phyloP scores from a whole-genome alignment of 1,140 invertebrate species.

The Chelonus insularis region DNA sequence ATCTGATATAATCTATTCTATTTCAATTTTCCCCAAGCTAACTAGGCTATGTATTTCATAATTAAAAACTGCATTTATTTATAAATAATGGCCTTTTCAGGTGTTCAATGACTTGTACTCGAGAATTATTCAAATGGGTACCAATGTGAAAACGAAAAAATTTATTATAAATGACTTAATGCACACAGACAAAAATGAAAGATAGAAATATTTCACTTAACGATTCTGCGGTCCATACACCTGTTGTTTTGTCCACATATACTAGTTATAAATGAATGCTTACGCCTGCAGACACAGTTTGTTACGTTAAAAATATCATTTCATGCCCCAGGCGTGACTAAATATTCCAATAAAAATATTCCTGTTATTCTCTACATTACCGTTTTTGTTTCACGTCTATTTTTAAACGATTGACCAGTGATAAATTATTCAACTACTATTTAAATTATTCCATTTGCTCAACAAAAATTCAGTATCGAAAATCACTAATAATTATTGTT shows the following conservation, averaged over 20 bases:
- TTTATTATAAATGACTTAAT: background rate
- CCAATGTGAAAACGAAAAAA: background rate
- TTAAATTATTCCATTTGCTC: too few relatives aligned
- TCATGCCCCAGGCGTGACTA: background rate
- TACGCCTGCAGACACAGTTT: background rate
- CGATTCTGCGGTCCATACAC: constrained; percentile 12
- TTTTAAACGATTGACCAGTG: too few relatives aligned
- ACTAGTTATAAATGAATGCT: background rate
- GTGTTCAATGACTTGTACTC: background rate
- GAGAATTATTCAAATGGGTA: background rate
- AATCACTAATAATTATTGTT: too few relatives aligned
- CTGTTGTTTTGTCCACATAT: constrained; percentile 16
- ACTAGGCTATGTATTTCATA: background rate
- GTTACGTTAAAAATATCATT: background rate
- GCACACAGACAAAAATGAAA: too few relatives aligned
- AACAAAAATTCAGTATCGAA: too few relatives aligned
- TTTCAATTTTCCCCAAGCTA: background rate
- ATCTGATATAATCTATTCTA: constrained; percentile 14
- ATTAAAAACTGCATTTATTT: background rate
- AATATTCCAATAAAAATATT: background rate
- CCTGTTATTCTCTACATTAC: background rate
- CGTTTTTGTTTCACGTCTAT: background rate
- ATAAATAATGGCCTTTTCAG: too few relatives aligned
- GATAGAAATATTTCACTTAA: too few relatives aligned
- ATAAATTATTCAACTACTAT: too few relatives aligned